Percentiles rank a stretch among this genome's conserved stretches.
These are phyloP conservation scores for Plectrocnemia conspersa DNA, from an alignment of 1,140 invertebrate genomes.

Conservation along the genomic window DNA sequence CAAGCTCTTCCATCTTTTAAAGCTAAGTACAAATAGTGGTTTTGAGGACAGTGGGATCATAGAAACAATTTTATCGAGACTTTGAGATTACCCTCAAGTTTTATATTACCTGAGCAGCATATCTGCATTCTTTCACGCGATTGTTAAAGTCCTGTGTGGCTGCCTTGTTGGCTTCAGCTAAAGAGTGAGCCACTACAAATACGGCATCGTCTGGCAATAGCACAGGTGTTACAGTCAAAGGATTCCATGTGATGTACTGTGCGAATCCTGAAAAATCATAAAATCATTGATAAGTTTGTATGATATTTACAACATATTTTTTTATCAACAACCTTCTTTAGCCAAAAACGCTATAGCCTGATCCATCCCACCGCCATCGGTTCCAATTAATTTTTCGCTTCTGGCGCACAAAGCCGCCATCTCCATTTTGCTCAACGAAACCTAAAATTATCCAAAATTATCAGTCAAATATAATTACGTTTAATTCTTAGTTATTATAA, in stretches of 20 bases:
- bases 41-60: too few relatives aligned
- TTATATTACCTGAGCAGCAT: constrained; percentile 80
- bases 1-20: too few relatives aligned
- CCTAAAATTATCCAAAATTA: constrained; percentile 39
- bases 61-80: constrained; percentile 16
- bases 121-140: constrained; percentile 88
- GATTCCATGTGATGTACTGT: constrained; percentile 92
- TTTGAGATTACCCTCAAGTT: constrained; percentile 48
- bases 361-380: constrained; percentile 98
- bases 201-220: constrained; percentile 71
- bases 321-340: constrained; percentile 60
- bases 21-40: too few relatives aligned
- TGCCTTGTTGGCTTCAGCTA: constrained; percentile 90
- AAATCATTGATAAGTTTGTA: constrained; percentile 10
- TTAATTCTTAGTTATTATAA: too few relatives aligned
- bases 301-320: too few relatives aligned
- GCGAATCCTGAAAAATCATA: constrained; percentile 60
- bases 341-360: constrained; percentile 96
- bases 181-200: constrained; percentile 92
- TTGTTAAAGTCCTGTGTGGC: constrained; percentile 86
- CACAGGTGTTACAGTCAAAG: constrained; percentile 74
- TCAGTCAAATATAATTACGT: too few relatives aligned
- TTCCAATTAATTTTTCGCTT: constrained; percentile 90
- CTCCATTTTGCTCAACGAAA: constrained; percentile 62
- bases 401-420: constrained; percentile 82